phyloP scores from a whole-genome alignment of 2,888 invertebrate genomes.

The Apamea epomidion region DNA sequence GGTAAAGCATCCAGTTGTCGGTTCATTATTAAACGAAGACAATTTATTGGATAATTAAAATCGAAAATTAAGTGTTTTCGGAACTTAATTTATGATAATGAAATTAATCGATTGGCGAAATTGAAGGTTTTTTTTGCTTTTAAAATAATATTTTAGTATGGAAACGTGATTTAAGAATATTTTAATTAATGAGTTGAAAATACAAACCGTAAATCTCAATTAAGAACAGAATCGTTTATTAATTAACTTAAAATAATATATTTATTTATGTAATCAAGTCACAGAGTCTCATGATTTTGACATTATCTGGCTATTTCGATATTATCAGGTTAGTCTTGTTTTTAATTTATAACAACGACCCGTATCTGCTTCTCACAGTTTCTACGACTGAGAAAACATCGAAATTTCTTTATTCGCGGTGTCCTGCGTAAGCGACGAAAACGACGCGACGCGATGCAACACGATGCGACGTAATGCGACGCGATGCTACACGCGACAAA shows the following conservation, averaged over 20 bases:
- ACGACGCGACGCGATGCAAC: no score
- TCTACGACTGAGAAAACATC: no score
- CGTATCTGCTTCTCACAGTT: no score
- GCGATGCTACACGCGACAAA: no score
- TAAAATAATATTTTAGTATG: not conserved
- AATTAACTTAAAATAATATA: not conserved
- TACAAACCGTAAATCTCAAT: conserved; percentile 41
- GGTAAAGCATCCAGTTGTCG: conserved; percentile 51
- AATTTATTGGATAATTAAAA: conserved; percentile 61
- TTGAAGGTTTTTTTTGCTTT: conserved; percentile 10
- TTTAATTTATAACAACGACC: no score
- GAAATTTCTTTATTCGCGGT: no score
- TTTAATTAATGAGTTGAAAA: conserved; percentile 37
- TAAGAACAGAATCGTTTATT: conserved; percentile 14
- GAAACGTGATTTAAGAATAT: conserved; percentile 17
- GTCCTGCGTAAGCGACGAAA: no score
- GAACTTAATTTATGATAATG: conserved; percentile 64
- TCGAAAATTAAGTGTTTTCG: conserved; percentile 43
- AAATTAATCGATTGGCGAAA: conserved; percentile 38
- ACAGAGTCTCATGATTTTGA: not conserved
- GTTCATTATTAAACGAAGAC: conserved; percentile 16
- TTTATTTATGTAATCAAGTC: not conserved
- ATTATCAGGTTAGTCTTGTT: not conserved
- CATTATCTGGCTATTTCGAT: not conserved
- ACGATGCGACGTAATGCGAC: no score